Base-by-base conservation (phyloP, 2,797 vertebrate genomes). In the Taenioides sp. region DNA sequence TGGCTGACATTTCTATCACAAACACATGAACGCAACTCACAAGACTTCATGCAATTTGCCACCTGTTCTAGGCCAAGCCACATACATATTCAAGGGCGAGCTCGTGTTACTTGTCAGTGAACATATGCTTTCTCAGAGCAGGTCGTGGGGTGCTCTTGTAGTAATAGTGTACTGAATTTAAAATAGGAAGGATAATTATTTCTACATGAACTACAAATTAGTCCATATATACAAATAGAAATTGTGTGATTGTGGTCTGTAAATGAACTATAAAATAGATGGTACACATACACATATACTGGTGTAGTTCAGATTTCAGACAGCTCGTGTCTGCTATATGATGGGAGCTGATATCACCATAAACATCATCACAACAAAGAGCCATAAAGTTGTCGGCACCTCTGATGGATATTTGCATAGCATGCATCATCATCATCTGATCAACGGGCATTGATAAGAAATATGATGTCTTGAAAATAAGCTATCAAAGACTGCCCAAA, bases 91-190 rank as follows among this genome's bases (percentile, higher is more conserved):
- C 75, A 86, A 80, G 69, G 4, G 71, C 37, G 23, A 63, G 74
- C 69, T 85, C 73, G 60, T 86, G 82, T 81, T 84, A 83, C 81
- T 77, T 82, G 84, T 81, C 82, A 75, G 72, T 68, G 1, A 47
- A 72, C 82, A 76, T 81, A 87, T 83, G 84, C 71, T 85, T 64
- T 52, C 67, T 59, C 18, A 22, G 23, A 59, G 49, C 67, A 50
- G 18, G 67, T 65, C 71, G 71, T 47, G 63, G 67, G 62, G 64
- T 63, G 62, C 31, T 66, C 65, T 57, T 63, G 75, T 80, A 65
- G 61, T 70, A 71, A 75, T 57, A 40, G 14, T 61, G 49, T 5
- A 12, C 60, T 64, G 58, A 78, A 75, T 74, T 70, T 78, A 60
- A 84, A 69, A 43, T 62, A 17, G 5, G 28, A 34, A 37, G 14